phyloP scores from a whole-genome alignment of 64 coral and sea anemone species.

The Hydrozoanthus tunicans region DNA sequence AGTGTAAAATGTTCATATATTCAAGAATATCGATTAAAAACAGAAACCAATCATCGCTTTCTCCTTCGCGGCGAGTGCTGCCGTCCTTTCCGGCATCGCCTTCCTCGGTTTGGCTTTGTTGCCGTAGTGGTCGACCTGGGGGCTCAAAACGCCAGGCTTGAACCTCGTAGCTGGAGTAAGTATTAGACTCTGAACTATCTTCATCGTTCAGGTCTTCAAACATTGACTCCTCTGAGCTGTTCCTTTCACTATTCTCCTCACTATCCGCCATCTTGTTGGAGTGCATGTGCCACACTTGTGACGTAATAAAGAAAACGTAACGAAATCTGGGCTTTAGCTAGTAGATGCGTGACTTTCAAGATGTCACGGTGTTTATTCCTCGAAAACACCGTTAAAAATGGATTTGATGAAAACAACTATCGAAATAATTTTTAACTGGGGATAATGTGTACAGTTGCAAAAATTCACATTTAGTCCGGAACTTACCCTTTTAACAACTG shows the following conservation, averaged over 20 bases:
- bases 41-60: not conserved
- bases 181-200: not conserved
- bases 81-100: not conserved
- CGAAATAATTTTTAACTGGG: not conserved
- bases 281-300: not conserved
- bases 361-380: not conserved
- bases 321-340: not conserved
- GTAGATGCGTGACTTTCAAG: not conserved
- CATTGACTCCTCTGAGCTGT: not conserved
- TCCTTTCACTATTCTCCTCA: not conserved
- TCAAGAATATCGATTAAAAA: not conserved
- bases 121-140: not conserved
- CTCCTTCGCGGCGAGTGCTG: not conserved
- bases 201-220: conserved; percentile 5
- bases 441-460: not conserved
- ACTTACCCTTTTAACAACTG: not conserved
- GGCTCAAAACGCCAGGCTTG: not conserved
- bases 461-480: not conserved
- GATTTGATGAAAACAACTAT: conserved; percentile 3
- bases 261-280: not conserved
- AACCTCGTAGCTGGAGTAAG: not conserved
- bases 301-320: not conserved
- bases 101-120: conserved; percentile 6
- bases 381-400: not conserved
- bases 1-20: not conserved